A percentile compares a stretch with the other conserved stretches of the same genome.
Evolutionary conservation across 2,888 invertebrate genomes (phyloP).

Genomic region (Masnerella sp.): DNA sequence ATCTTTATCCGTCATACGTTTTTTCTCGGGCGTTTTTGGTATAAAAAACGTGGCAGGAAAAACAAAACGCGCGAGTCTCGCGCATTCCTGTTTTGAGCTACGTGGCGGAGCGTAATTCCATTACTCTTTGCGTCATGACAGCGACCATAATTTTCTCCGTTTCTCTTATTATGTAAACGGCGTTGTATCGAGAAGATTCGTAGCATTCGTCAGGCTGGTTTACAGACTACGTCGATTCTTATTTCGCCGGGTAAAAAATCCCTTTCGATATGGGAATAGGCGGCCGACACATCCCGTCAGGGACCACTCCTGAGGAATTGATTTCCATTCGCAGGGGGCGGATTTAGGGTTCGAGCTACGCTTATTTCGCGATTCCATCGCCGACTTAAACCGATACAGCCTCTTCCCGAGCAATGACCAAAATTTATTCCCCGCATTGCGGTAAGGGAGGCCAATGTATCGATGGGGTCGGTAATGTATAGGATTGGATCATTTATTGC

Average conservation of each 20-base stretch:
- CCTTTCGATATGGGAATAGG: slow-evolving; percentile 51
- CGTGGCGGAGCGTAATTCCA: slow-evolving; percentile 45
- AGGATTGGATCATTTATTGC: slow-evolving; percentile 46
- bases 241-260: slow-evolving; percentile 37
- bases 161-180: slow-evolving; percentile 57
- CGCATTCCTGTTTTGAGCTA: slow-evolving; percentile 42
- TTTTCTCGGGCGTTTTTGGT: slow-evolving; percentile 17
- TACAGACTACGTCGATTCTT: slow-evolving; percentile 48
- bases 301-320: slow-evolving; percentile 59
- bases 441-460: slow-evolving; percentile 36
- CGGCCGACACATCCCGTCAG: slow-evolving; percentile 56
- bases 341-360: slow-evolving; percentile 49
- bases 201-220: slow-evolving; percentile 50
- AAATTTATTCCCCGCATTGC: slow-evolving; percentile 54
- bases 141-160: slow-evolving; percentile 49
- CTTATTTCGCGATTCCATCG: slow-evolving; percentile 53
- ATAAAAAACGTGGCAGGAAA: slow-evolving; percentile 3
- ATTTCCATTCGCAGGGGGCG: slow-evolving; percentile 45
- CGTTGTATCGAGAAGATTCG: slow-evolving; percentile 53
- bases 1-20: slow-evolving; percentile 43
- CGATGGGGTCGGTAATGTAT: slow-evolving; percentile 27
- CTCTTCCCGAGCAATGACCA: slow-evolving; percentile 50
- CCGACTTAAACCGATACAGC: slow-evolving; percentile 54
- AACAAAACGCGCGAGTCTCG: slow-evolving; percentile 38
- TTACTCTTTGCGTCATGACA: slow-evolving; percentile 51